Evolutionary conservation across 2,797 vertebrate genomes (phyloP), one percentile per base, ranked within the genome.

Genomic region (Enteromius fasciolatus): DNA sequence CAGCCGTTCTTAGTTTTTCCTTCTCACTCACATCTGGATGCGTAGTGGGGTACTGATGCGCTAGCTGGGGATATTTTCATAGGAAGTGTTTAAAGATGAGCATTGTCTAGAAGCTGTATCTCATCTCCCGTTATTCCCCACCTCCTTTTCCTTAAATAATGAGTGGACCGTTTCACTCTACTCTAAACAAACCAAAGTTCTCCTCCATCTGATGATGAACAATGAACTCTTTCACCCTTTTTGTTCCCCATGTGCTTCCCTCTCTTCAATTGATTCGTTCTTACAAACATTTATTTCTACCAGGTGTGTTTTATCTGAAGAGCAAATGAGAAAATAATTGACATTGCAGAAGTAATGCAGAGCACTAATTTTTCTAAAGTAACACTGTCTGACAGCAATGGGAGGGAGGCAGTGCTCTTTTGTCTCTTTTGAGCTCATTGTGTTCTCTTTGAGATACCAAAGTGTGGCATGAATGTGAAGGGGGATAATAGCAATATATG

Each of bases 31-130:
- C 80, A 78, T 85, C 77, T 76, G 83, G 64, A 52, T 57, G 59
- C 3, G 15, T 68, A 59, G 79, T 82, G 70, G 81, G 67, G 66
- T 72, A 54, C 23, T 73, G 57, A 61, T 79, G 73, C 17, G 20
- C 64, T 76, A 69, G 75, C 31, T 63, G 79, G 75, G 78, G 44
- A 76, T 84, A 76, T 86, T 86, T 84, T 78, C n/a, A 80, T 64
- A 67, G 79, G 54, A 80, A 76, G 17, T 39, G 63, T 75, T 83
- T 68, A 70, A 76, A 79, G 81, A 79, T 50, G 20, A 85, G 78
- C 67, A 11, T 64, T 41, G 46, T 77, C 66, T 77, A 67, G 57
- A 81, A 81, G 75, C 57, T 81, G 61, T 76, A 76, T 41, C 44
- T 82, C 80, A 57, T 82, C 80, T 50, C 31, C 31, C 1, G 20